These are phyloP conservation scores for Formica exsecta DNA, from an alignment of 1,140 invertebrate genomes.

Conservation along the genomic window DNA sequence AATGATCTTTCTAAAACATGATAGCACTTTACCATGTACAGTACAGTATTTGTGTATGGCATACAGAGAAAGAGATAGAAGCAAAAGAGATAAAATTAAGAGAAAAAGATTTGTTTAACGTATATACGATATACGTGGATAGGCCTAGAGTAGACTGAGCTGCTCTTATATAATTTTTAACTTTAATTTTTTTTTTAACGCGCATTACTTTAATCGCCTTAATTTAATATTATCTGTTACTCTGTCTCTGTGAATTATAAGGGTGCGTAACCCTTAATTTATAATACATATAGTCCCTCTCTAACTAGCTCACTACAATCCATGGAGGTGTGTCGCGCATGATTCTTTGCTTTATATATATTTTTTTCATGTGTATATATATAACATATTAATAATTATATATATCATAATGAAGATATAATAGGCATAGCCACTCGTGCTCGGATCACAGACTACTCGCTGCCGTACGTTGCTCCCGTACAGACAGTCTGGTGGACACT, in stretches of 20 bases:
- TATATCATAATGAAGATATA: conserved; percentile 84
- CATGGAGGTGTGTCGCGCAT: conserved; percentile 76
- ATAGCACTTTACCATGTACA: conserved; percentile 53
- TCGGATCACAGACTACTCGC: conserved; percentile 86
- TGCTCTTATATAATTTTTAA: conserved; percentile 78
- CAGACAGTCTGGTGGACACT: conserved; percentile 86
- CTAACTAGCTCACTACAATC: conserved; percentile 82
- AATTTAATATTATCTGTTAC: conserved; percentile 76
- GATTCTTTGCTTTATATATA: conserved; percentile 79
- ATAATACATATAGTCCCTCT: conserved; percentile 81
- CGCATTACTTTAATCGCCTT: conserved; percentile 74
- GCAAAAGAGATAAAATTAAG: conserved; percentile 66
- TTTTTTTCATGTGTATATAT: conserved; percentile 76
- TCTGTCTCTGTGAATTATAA: conserved; percentile 67
- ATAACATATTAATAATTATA: conserved; percentile 82
- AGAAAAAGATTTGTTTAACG: conserved; percentile 44
- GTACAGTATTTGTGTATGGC: too few species aligned
- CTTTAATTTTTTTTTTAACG: conserved; percentile 75
- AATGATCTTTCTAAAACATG: conserved; percentile 49
- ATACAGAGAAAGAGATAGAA: conserved; percentile 61
- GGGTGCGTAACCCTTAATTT: conserved; percentile 65
- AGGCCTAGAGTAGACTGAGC: conserved; percentile 82
- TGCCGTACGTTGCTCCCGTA: conserved; percentile 82
- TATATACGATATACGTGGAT: conserved; percentile 68
- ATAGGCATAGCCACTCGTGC: conserved; percentile 86